A percentile compares a stretch with the other conserved stretches of the same genome.
Evolutionary conservation across 2,797 vertebrate species (phyloP).

Genomic region (Furcifer pardalis): DNA sequence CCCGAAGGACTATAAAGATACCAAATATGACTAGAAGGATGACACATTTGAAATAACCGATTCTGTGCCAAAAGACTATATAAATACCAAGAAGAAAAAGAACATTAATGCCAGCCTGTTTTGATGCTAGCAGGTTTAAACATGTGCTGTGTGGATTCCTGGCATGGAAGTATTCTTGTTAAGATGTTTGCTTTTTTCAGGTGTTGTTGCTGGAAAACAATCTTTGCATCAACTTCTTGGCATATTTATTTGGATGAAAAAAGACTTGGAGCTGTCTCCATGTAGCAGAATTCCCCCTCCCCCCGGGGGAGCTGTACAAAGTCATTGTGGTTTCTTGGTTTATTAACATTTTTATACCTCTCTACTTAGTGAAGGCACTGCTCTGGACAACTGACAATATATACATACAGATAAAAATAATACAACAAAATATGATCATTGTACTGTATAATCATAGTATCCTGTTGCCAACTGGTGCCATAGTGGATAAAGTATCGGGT

Average conservation of each 20-base stretch:
- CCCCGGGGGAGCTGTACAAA: not conserved
- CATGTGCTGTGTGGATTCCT: not conserved
- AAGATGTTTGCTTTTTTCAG: not conserved
- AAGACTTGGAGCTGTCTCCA: not conserved
- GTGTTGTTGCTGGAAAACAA: not conserved
- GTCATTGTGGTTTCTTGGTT: no score
- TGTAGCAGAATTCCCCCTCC: no score
- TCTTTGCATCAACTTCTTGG: not conserved
- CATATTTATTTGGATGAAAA: not conserved
- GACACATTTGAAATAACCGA: not conserved
- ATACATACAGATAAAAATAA: no score
- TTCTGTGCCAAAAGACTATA: slow-evolving; percentile 9
- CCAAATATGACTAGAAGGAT: not conserved
- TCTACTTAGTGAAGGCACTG: no score
- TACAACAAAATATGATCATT: no score
- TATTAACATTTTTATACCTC: no score
- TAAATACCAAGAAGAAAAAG: not conserved
- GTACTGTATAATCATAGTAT: no score
- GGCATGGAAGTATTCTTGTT: not conserved
- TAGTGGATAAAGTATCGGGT: no score
- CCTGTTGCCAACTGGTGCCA: no score
- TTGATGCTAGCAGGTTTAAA: not conserved
- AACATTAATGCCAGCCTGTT: not conserved
- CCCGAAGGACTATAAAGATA: not conserved
- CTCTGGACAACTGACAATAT: no score